These are phyloP conservation scores for Drosophila suzukii DNA, from an alignment of 1,140 invertebrate genomes.

Conservation along the genomic window DNA sequence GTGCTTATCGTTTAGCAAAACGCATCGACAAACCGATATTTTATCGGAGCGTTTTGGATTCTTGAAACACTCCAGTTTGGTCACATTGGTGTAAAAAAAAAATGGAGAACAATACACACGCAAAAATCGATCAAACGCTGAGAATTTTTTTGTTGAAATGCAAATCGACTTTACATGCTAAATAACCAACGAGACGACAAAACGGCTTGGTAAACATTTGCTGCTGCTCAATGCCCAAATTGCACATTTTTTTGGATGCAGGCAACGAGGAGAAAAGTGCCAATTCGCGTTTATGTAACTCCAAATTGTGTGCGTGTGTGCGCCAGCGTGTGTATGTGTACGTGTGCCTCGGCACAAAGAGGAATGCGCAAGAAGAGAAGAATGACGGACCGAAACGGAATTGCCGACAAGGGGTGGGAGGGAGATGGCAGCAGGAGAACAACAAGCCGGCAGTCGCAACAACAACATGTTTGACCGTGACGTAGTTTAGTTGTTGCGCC, in stretches of 20 bases:
- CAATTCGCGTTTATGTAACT: constrained; percentile 69
- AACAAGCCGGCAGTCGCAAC: constrained; percentile 60
- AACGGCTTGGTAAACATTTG: constrained; percentile 52
- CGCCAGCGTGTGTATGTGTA: constrained; percentile 50
- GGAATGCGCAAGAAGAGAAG: constrained; percentile 67
- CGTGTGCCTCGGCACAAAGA: constrained; percentile 61
- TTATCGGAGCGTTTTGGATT: background rate
- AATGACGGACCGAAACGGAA: constrained; percentile 56
- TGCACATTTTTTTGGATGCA: constrained; percentile 29
- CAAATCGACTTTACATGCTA: constrained; percentile 26
- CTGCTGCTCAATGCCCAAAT: constrained; percentile 40
- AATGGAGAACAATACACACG: constrained; percentile 73
- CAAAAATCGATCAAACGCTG: constrained; percentile 76
- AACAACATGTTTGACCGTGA: constrained; percentile 58
- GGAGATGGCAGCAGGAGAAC: constrained; percentile 15
- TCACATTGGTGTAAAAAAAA: constrained; percentile 62
- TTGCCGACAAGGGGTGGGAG: constrained; percentile 2
- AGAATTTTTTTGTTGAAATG: constrained; percentile 59
- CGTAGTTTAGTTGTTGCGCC: constrained; percentile 66
- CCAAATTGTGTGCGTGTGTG: constrained; percentile 33
- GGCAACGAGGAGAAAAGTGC: constrained; percentile 55
- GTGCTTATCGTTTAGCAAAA: background rate
- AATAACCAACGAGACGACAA: constrained; percentile 31
- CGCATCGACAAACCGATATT: background rate
- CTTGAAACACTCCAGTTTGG: background rate